Percentiles rank a stretch among this genome's conserved stretches.
Conservation (phyloP, 1,140 invertebrate genomes). For the Panulirus ornatus region DNA sequence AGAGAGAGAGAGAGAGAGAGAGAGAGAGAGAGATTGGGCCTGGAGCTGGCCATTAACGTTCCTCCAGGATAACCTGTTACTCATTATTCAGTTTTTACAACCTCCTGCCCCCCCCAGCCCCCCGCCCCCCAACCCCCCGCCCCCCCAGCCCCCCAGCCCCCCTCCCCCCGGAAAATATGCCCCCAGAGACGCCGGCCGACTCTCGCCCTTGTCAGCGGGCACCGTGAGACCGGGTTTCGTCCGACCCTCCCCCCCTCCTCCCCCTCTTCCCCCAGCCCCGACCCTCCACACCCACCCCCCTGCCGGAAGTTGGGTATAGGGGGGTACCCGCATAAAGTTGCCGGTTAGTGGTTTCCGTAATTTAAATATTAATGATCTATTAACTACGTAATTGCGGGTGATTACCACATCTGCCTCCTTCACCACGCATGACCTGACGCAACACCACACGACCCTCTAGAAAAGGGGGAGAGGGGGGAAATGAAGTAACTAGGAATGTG, state of each 20-base stretch:
- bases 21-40: slow-evolving; percentile 1
- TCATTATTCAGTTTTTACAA: slow-evolving; percentile 24
- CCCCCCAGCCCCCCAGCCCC: background rate
- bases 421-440: too few species aligned
- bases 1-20: background rate
- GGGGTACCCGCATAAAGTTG: slow-evolving; percentile 8
- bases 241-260: too few species aligned
- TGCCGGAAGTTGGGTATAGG: slow-evolving; percentile 35
- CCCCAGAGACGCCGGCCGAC: too few species aligned
- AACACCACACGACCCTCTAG: too few species aligned
- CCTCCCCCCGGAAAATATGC: background rate
- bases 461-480: too few species aligned
- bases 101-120: background rate
- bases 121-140: background rate
- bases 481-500: too few species aligned
- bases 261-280: too few species aligned
- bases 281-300: background rate
- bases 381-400: background rate
- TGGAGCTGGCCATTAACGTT: background rate
- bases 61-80: slow-evolving; percentile 29
- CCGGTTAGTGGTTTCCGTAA: background rate
- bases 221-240: background rate
- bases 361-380: background rate
- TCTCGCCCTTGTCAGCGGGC: background rate
- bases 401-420: too few species aligned